Percentiles rank a stretch among this genome's conserved stretches.
These are phyloP conservation scores for Psix sp. DNA, from an alignment of 1,140 invertebrate species.

Conservation along the genomic window DNA sequence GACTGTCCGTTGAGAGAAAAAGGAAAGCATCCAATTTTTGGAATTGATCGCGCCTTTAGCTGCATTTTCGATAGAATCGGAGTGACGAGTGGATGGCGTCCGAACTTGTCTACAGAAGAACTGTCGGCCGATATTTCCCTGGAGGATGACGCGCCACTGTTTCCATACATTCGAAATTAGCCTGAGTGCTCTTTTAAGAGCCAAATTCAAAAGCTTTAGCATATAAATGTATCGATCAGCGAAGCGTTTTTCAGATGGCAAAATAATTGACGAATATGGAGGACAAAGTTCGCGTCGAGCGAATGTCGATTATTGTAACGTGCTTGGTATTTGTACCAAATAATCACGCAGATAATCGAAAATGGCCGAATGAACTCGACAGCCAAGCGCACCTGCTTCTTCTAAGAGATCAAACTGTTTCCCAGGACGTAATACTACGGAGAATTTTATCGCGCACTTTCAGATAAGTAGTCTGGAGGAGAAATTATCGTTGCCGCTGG, in stretches of 20 bases:
- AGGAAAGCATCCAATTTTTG: constrained; percentile 14
- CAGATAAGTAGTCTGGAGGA: constrained; percentile 29
- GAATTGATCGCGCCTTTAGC: constrained; percentile 21
- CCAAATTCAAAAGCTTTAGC: constrained; percentile 38
- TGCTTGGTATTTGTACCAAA: constrained; percentile 23
- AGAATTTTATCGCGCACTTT: constrained; percentile 44
- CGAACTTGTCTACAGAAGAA: constrained; percentile 28
- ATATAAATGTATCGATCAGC: constrained; percentile 41
- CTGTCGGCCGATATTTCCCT: constrained; percentile 44
- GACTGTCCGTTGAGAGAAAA: no score
- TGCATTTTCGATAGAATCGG: constrained; percentile 26
- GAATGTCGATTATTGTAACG: constrained; percentile 14
- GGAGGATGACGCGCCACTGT: constrained; percentile 27
- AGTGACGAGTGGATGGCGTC: constrained; percentile 22
- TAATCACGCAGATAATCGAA: constrained; percentile 25
- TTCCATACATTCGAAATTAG: constrained; percentile 52
- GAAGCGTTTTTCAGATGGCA: constrained; percentile 6
- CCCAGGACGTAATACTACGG: constrained; percentile 20
- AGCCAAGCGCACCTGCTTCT: constrained; percentile 28
- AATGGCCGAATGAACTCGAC: constrained; percentile 43
- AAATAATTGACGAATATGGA: constrained; percentile 3
- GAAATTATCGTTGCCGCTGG: constrained; percentile 32
- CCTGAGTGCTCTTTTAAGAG: constrained; percentile 46
- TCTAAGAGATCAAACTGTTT: constrained; percentile 29
- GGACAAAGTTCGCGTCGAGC: constrained; percentile 3